These are phyloP conservation scores for Porites divaricata DNA, from an alignment of 92 coral and sea anemone species.

Conservation along the genomic window DNA sequence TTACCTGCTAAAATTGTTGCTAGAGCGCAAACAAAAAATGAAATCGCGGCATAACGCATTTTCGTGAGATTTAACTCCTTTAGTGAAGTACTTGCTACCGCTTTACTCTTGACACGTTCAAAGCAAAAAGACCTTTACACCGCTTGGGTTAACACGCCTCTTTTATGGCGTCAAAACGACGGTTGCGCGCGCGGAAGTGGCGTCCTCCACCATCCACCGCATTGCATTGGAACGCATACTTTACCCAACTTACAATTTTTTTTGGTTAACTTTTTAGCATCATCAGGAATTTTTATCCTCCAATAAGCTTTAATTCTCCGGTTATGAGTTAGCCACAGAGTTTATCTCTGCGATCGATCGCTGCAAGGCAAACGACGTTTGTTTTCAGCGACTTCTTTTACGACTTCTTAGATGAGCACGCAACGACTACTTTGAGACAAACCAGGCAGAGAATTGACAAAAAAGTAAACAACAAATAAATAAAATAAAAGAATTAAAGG, in stretches of 20 bases:
- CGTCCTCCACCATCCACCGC: conserved; percentile 33
- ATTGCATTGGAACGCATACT: conserved; percentile 23
- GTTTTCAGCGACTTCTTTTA: conserved; percentile 20
- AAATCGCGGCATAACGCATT: conserved; percentile 23
- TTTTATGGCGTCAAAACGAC: conserved; percentile 41
- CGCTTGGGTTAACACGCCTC: conserved; percentile 36
- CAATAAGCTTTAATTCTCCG: not conserved
- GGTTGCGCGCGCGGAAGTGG: conserved; percentile 56
- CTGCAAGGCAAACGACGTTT: not conserved
- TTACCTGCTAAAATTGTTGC: conserved; percentile 25
- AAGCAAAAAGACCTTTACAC: conserved; percentile 42
- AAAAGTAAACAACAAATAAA: not conserved
- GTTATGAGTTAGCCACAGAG: conserved; percentile 2
- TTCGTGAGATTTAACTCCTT: conserved; percentile 21
- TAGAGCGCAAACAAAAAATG: not conserved
- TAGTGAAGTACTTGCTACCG: conserved; percentile 32
- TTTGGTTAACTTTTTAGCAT: not conserved
- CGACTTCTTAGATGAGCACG: not conserved
- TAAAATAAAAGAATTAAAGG: not conserved
- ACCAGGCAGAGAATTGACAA: conserved; percentile 1
- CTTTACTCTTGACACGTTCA: conserved; percentile 38
- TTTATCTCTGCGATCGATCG: conserved; percentile 20
- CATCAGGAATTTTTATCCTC: not conserved
- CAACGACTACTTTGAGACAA: not conserved
- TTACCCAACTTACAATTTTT: not conserved